Evolutionary conservation across 2,797 vertebrate species (phyloP).

Genomic region (Tarsius wallacei): DNA sequence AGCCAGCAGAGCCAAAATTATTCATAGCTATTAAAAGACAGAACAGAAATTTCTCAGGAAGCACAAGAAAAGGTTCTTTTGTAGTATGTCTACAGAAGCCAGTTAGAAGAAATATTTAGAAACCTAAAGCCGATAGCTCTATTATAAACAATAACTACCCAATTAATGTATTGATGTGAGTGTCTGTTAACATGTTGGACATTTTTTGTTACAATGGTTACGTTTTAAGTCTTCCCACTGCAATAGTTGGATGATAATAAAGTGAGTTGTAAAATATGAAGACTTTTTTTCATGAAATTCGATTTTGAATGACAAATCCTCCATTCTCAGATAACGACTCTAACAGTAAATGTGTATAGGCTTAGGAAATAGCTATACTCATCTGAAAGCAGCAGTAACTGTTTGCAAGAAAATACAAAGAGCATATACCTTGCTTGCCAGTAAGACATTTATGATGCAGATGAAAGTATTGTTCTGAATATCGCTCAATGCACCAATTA

Average conservation of each 20-base stretch:
- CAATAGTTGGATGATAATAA: background rate
- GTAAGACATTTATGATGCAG: background rate
- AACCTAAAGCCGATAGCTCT: background rate
- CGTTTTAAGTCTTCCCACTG: slow-evolving; percentile 1
- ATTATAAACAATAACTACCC: background rate
- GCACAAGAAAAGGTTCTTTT: background rate
- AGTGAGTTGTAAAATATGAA: slow-evolving; percentile 3
- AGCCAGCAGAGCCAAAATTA: background rate
- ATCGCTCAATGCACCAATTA: slow-evolving; percentile 72
- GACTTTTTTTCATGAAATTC: slow-evolving; percentile 43
- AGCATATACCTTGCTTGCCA: background rate
- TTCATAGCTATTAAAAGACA: background rate
- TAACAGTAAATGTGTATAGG: background rate
- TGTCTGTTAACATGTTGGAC: background rate
- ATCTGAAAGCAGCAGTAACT: background rate
- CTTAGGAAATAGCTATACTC: background rate
- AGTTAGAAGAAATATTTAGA: slow-evolving; percentile 16
- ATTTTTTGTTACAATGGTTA: background rate
- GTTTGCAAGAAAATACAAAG: slow-evolving; percentile 59
- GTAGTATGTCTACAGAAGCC: background rate
- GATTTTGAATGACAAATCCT: slow-evolving; percentile 51
- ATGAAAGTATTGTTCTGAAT: slow-evolving; percentile 70
- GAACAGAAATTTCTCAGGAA: slow-evolving; percentile 25
- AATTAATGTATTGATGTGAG: background rate
- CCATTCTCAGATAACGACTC: background rate